Conservation (phyloP, 2,113 vertebrate species). For the Colossoma macropomum region DNA sequence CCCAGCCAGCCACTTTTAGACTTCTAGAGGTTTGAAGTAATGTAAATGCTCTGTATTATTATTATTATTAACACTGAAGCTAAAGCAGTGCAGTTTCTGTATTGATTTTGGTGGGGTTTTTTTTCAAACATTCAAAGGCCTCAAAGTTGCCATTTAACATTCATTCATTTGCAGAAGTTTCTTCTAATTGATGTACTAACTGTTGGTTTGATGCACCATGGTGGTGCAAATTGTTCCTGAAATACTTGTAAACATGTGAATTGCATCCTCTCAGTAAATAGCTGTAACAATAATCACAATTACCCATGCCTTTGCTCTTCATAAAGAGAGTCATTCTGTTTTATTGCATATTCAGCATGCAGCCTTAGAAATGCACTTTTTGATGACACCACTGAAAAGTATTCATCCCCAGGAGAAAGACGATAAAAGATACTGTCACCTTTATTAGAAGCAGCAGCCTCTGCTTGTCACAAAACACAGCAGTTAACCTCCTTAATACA, state of each 20-base stretch:
- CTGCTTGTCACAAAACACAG: slow-evolving; percentile 73
- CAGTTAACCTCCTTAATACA: slow-evolving; percentile 75
- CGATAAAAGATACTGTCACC: slow-evolving; percentile 69
- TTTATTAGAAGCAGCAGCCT: slow-evolving; percentile 70
- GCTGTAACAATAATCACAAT: slow-evolving; percentile 34
- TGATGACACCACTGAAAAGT: slow-evolving; percentile 65
- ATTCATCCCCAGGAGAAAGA: slow-evolving; percentile 67
- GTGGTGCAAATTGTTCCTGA: not conserved
- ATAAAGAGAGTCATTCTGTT: slow-evolving; percentile 28
- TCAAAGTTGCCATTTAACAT: not conserved
- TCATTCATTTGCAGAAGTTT: not conserved
- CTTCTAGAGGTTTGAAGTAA: too few relatives aligned
- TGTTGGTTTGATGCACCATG: not conserved
- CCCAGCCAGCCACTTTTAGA: too few relatives aligned
- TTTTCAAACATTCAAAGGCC: not conserved
- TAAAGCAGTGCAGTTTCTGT: too few relatives aligned
- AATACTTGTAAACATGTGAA: slow-evolving; percentile 14
- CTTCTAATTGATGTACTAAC: not conserved
- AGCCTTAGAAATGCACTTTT: slow-evolving; percentile 72
- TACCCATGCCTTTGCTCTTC: slow-evolving; percentile 12
- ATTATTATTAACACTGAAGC: too few relatives aligned
- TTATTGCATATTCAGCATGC: slow-evolving; percentile 57
- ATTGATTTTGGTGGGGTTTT: too few relatives aligned
- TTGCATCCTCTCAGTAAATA: slow-evolving; percentile 24
- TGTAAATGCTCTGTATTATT: too few relatives aligned